Percentiles rank a stretch among this genome's conserved stretches.
phyloP scores from a whole-genome alignment of 2,797 vertebrate species.

The Lagorchestes hirsutus region DNA sequence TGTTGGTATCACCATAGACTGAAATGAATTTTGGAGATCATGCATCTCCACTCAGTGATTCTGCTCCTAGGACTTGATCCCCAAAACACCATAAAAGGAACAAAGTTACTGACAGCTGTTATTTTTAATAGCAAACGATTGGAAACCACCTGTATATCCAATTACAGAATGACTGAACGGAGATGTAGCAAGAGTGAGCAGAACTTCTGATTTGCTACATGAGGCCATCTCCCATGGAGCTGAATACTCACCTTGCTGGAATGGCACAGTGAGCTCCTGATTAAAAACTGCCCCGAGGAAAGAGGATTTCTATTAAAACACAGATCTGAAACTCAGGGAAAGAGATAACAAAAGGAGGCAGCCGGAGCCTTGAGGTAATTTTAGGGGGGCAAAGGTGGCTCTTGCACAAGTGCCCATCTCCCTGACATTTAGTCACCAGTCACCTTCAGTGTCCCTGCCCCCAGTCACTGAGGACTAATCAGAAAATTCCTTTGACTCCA shows the following conservation, averaged over 20 bases:
- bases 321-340: background rate
- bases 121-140: background rate
- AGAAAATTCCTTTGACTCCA: no score
- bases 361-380: background rate
- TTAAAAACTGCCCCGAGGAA: no score
- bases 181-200: background rate
- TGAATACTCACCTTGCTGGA: background rate
- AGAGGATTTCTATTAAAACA: background rate
- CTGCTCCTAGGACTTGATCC: background rate
- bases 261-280: background rate
- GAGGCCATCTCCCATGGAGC: background rate
- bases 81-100: background rate
- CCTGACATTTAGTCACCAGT: background rate
- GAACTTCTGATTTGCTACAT: background rate
- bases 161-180: background rate
- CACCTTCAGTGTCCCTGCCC: background rate
- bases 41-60: background rate
- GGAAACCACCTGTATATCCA: background rate
- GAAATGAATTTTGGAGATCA: background rate
- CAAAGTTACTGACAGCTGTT: background rate
- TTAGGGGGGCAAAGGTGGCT: background rate
- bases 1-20: background rate
- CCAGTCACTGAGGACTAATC: background rate
- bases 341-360: background rate
- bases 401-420: background rate